Base-by-base conservation (phyloP, 2,888 invertebrate genomes). In the Coleophora flavipennella region DNA sequence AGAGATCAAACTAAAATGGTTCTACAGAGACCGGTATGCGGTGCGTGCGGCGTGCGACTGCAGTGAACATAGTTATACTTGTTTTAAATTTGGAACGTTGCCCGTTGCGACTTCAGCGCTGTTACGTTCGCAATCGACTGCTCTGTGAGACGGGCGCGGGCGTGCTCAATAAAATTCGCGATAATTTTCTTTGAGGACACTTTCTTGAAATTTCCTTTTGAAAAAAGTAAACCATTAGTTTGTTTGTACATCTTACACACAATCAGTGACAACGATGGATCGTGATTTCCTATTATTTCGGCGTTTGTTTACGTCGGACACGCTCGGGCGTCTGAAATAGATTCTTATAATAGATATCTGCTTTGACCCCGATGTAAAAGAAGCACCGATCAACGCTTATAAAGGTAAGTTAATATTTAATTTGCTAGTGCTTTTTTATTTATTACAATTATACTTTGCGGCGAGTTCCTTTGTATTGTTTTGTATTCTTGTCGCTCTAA, bases 21-120 rank as follows among this genome's bases (percentile, higher is more conserved):
- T n/a, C 44, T 45, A 39, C 36, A 40, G 20, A 20, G 20, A 20
- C 20, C 20, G 20, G 20, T 20, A 20, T 20, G n/a, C 20, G 20
- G 20, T 20, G 6, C 6, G 20, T 6, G 20, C 20, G 3, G 6
- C 20, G 6, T 20, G 20, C 6, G 33, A 70, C 60, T 53, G 57
- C 44, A 46, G 57, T 67, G 69, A 68, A 71, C 65, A 59, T 74
- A 68, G 69, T 63, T 67, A 67, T 70, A 62, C 67, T 65, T 67
- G 78, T 68, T 76, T 73, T 75, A 76, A 70, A 66, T 74, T 81
- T 84, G 83, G 84, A 79, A 59, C 76, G 41, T 43, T 66, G 84
- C 84, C 84, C 78, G 71, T 70, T 59, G 56, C 20, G 53, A 67
- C 57, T 69, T 62, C n/a, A 64, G 67, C 72, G 67, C 57, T 65